Conservation (phyloP, 2,888 invertebrate genomes). For the Eupithecia subumbrata region DNA sequence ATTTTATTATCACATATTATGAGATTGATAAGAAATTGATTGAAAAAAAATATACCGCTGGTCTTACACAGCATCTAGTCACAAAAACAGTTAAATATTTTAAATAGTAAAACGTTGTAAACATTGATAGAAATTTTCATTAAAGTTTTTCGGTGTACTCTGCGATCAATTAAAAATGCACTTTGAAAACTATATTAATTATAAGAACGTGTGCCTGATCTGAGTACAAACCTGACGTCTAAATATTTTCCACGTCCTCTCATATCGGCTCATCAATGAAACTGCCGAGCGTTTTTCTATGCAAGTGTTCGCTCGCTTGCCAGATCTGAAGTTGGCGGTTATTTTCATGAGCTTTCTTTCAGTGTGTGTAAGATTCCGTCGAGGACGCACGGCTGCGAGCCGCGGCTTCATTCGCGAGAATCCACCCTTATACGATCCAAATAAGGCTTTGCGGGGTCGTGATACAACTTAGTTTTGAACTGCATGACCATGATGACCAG, state of each 20-base stretch:
- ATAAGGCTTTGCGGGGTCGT: neutral
- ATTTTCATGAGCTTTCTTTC: constrained; percentile 61
- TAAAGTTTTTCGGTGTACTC: no score
- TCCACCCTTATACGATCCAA: constrained; percentile 11
- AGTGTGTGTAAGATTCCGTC: constrained; percentile 52
- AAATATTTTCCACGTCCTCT: neutral
- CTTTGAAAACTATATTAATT: no score
- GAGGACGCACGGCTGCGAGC: constrained; percentile 44
- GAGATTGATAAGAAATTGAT: neutral
- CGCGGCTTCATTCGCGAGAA: neutral
- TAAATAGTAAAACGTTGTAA: neutral
- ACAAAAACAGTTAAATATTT: neutral
- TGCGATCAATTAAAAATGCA: no score
- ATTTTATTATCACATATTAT: neutral
- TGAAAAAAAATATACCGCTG: neutral
- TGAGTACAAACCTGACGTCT: neutral
- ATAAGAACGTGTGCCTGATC: no score
- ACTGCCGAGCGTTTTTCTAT: constrained; percentile 8
- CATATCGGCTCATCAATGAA: neutral
- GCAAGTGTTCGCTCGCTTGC: constrained; percentile 53
- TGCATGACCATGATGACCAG: constrained; percentile 29
- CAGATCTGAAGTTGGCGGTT: constrained; percentile 60
- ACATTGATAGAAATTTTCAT: no score
- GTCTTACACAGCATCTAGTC: neutral
- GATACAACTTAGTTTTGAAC: neutral